Percentiles rank a stretch among this genome's conserved stretches.
These are phyloP conservation scores for Mungos mungo DNA, from an alignment of 2,113 vertebrate genomes.

Conservation along the genomic window DNA sequence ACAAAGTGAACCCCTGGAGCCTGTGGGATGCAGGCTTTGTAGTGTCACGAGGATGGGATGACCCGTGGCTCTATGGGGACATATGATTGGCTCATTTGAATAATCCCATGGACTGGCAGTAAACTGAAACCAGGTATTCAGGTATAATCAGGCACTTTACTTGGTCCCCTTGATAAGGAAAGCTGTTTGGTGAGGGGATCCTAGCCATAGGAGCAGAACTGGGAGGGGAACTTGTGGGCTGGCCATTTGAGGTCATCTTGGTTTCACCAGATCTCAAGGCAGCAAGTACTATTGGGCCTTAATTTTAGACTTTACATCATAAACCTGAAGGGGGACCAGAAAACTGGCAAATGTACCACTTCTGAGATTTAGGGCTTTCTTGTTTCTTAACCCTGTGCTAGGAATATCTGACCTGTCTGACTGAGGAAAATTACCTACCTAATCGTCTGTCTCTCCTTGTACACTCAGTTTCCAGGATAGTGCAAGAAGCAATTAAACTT, in stretches of 20 bases:
- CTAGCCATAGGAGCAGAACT: not conserved
- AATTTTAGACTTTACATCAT: not conserved
- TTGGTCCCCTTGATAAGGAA: not conserved
- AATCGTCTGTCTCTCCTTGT: not conserved
- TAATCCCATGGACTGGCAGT: no score
- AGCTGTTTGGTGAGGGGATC: not conserved
- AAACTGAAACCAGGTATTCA: not conserved
- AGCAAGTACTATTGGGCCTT: not conserved
- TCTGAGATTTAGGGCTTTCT: not conserved
- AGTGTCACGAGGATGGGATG: not conserved
- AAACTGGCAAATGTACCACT: not conserved
- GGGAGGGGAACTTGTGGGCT: not conserved
- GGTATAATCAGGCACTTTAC: not conserved
- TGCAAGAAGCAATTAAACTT: constrained; percentile 47
- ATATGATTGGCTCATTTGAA: not conserved
- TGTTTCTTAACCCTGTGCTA: not conserved
- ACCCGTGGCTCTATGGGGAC: not conserved
- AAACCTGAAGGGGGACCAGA: not conserved
- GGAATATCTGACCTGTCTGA: not conserved
- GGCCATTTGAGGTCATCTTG: not conserved
- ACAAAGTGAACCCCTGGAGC: not conserved
- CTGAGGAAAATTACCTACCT: not conserved
- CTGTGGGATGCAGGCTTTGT: not conserved
- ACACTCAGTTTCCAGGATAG: not conserved
- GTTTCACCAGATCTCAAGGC: not conserved